These are phyloP conservation scores for Cassiopea andromeda DNA, from an alignment of 30 jellyfish, hydroid and myxozoan species.

Conservation along the genomic window DNA sequence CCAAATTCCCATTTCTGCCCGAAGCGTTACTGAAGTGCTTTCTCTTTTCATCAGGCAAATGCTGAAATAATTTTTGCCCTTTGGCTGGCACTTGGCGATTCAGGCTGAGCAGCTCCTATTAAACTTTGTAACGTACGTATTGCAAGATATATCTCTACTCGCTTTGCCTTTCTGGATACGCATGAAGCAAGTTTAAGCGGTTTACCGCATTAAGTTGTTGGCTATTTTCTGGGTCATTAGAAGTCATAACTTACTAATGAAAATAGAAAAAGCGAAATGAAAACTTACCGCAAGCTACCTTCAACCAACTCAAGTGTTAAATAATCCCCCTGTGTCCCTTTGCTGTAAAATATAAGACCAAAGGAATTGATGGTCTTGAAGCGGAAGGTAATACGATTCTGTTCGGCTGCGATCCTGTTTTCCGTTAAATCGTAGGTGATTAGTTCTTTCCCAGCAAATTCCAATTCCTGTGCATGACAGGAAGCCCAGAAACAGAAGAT, in stretches of 20 bases:
- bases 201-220: neutral
- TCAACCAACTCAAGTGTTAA: conserved; percentile 61
- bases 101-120: too few species aligned
- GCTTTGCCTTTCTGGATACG: neutral
- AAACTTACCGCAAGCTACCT: conserved; percentile 80
- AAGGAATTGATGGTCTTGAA: conserved; percentile 91
- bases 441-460: conserved; percentile 65
- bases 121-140: neutral
- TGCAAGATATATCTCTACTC: neutral
- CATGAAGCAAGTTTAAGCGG: neutral
- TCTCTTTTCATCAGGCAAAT: too few species aligned
- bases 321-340: conserved; percentile 89
- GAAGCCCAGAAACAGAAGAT: too few species aligned
- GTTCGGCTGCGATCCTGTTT: conserved; percentile 49
- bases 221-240: neutral
- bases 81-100: too few species aligned
- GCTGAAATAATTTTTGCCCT: too few species aligned
- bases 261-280: neutral
- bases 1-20: too few species aligned
- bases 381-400: conserved; percentile 67
- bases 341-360: conserved; percentile 83
- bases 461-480: conserved; percentile 35
- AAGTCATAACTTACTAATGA: neutral
- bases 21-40: too few species aligned
- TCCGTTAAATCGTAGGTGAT: conserved; percentile 64